Evolutionary conservation across 2,113 vertebrate species (phyloP), one percentile per base, ranked within the genome.

Genomic region (Anguilla rostrata): DNA sequence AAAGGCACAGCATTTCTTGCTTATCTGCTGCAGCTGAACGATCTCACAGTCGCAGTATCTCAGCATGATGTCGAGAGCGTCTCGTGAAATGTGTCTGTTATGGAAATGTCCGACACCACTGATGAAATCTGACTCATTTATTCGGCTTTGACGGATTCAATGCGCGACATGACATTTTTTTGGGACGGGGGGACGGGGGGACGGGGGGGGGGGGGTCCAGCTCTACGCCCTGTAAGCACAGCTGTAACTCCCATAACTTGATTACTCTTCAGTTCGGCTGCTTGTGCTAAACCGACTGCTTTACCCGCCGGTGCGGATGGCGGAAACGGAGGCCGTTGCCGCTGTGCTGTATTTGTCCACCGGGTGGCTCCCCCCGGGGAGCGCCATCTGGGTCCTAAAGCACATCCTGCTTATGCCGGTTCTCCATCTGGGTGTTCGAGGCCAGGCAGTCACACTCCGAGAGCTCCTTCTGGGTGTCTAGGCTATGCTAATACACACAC

Each of bases 221-320:
- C 39, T 43, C 22, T 20, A 0, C 4, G 11, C 46, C 53, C 40
- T n/a, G 81, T 14, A n/a, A 82, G 46, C 41, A n/a, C 22, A 49
- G 81, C 81, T n/a, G 81, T 53, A 82, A 53, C 15, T 82, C 81
- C 81, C 46, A 82, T 82, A 82, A 82, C 81, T 82, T 49, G 41
- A 81, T 81, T 81, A 43, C 79, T 14, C 53, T 53, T 82, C 40
- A 53, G 5, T 49, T 22, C 81, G 22, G 46, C 46, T 46, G 41
- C 15, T 2, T 26, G 26, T 82, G 53, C 53, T 82, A 12, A 82
- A 82, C 53, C 11, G 41, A 4, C 79, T 41, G 79, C 41, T 18
- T 43, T 81, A 34, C 15, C 39, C 39, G 39, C 43, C 11, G 20
- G 79, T 9, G 34, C 14, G 15, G 22, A 81, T 39, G 79, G 22